These are phyloP conservation scores for Apis mellifera DNA, from an alignment of 1,140 invertebrate species.

Conservation along the genomic window Amel_HAv3.1 CM009943.2:9211501-9212000, in stretches of 20 bases:
- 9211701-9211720: conserved; percentile 51
- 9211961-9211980: conserved; percentile 9
- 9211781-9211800: conserved; percentile 46
- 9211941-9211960: neutral
- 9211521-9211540: conserved; percentile 31
- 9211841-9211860: conserved; percentile 46
- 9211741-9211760: conserved; percentile 53
- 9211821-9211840: conserved; percentile 35
- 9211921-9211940: conserved; percentile 11
- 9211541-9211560: neutral
- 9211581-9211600: conserved; percentile 6
- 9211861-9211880: conserved; percentile 25
- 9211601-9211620: conserved; percentile 23
- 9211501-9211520: conserved; percentile 45
- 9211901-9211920: conserved; percentile 25
- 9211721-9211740: conserved; percentile 41
- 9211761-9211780: conserved; percentile 42
- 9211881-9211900: conserved; percentile 24
- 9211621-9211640: conserved; percentile 51
- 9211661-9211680: conserved; percentile 7
- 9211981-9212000: neutral
- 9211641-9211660: conserved; percentile 58
- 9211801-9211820: conserved; percentile 46
- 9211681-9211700: neutral
- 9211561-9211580: conserved; percentile 49